phyloP scores from a whole-genome alignment of 2,113 vertebrate species.

The Burhinus bistriatus region DNA sequence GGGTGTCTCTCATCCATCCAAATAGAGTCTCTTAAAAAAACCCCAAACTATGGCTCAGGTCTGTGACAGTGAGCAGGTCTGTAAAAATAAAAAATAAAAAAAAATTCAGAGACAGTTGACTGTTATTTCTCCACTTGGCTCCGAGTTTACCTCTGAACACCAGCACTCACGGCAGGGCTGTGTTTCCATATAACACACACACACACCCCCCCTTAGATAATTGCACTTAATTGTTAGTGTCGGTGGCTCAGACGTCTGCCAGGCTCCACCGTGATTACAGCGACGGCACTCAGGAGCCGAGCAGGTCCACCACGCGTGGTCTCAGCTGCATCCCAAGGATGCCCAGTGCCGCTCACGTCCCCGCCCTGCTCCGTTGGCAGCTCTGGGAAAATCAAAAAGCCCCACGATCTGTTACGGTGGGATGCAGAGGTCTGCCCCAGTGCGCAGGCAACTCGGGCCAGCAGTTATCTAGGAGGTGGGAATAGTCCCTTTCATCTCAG shows the following conservation, averaged over 20 bases:
- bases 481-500: background rate
- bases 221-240: conserved; percentile 3
- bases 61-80: background rate
- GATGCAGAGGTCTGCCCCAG: background rate
- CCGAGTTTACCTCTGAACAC: background rate
- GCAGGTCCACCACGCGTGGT: fast-evolving
- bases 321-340: background rate
- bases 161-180: background rate
- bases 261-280: background rate
- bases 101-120: background rate
- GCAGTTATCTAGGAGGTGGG: background rate
- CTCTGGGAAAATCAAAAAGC: background rate
- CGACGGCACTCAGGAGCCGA: fast-evolving
- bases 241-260: background rate
- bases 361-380: fast-evolving
- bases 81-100: background rate
- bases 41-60: background rate
- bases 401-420: fast-evolving
- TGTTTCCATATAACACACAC: background rate
- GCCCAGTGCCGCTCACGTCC: fast-evolving
- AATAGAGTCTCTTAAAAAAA: background rate
- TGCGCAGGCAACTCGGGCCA: background rate
- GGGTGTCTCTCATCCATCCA: background rate
- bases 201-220: background rate
- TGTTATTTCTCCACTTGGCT: background rate